These are phyloP conservation scores for Stegodyphus dumicola DNA, from an alignment of 1,140 invertebrate species.

Conservation along the genomic window DNA sequence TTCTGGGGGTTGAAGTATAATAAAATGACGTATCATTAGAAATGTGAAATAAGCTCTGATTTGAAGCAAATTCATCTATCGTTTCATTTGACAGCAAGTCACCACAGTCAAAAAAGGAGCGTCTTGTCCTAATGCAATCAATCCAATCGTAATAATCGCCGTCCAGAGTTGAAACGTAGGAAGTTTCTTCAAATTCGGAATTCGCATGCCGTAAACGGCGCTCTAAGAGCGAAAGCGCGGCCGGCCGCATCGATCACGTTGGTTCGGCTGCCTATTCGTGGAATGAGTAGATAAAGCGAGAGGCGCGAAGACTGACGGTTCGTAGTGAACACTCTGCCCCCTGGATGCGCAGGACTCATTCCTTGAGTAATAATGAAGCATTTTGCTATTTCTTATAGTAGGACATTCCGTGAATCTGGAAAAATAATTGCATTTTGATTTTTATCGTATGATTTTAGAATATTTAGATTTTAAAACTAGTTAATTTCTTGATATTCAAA, in stretches of 20 bases:
- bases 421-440: no score
- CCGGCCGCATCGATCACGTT: constrained; percentile 26
- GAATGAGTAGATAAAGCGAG: no score
- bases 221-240: constrained; percentile 10
- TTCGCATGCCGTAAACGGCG: constrained; percentile 18
- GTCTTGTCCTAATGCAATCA: neutral
- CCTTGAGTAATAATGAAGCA: no score
- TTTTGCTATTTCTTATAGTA: no score
- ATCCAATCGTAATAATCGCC: constrained; percentile 13
- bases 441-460: no score
- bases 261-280: neutral
- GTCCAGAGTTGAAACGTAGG: neutral
- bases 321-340: no score
- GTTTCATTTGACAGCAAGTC: neutral
- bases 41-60: neutral
- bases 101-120: neutral
- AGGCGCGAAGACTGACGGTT: no score
- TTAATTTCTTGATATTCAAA: no score
- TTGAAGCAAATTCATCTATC: neutral
- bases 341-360: no score
- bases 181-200: neutral
- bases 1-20: neutral
- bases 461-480: no score
- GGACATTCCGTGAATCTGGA: no score
- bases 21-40: neutral